phyloP scores from a whole-genome alignment of 2,113 vertebrate genomes.

The Tragulus kanchil region DNA sequence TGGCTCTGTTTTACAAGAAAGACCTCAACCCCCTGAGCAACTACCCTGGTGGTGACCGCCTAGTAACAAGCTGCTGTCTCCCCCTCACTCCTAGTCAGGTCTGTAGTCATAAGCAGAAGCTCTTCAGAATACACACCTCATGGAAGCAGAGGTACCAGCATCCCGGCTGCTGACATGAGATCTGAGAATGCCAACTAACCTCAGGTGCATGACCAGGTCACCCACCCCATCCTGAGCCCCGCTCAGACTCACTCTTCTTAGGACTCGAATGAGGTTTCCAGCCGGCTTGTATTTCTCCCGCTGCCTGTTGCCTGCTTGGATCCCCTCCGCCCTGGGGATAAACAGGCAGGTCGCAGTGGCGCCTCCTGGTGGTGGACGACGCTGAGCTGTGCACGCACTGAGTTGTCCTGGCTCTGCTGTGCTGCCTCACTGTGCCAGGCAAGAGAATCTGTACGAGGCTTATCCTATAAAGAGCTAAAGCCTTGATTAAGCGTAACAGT shows the following conservation, averaged over 20 bases:
- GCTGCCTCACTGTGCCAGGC: conserved; percentile 75
- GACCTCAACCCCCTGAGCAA: conserved; percentile 81
- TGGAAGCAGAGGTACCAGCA: conserved; percentile 97
- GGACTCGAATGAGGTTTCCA: conserved; percentile 81
- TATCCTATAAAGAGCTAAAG: conserved; percentile 61
- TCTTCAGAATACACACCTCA: conserved; percentile 94
- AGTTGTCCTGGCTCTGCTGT: conserved; percentile 46
- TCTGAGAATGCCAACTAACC: conserved; percentile 95
- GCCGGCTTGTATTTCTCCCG: conserved; percentile 84
- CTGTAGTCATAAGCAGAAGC: conserved; percentile 96
- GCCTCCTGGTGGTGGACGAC: conserved; percentile 57
- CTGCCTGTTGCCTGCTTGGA: conserved; percentile 89
- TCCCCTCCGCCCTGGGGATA: conserved; percentile 63
- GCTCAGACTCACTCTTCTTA: conserved; percentile 83
- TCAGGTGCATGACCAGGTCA: conserved; percentile 92
- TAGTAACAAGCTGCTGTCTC: conserved; percentile 92
- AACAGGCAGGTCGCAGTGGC: conserved; percentile 50
- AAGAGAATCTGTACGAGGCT: conserved; percentile 73
- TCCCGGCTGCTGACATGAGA: conserved; percentile 91
- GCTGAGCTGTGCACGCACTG: conserved; percentile 68
- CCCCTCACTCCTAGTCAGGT: conserved; percentile 95
- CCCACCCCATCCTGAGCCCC: conserved; percentile 79
- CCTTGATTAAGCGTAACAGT: conserved; percentile 52
- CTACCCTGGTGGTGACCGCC: conserved; percentile 83
- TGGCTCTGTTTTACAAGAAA: conserved; percentile 64